Evolutionary conservation across 2,888 invertebrate species (phyloP), one percentile per base, ranked within the genome.

Genomic region (Acanthopleura granulata): DNA sequence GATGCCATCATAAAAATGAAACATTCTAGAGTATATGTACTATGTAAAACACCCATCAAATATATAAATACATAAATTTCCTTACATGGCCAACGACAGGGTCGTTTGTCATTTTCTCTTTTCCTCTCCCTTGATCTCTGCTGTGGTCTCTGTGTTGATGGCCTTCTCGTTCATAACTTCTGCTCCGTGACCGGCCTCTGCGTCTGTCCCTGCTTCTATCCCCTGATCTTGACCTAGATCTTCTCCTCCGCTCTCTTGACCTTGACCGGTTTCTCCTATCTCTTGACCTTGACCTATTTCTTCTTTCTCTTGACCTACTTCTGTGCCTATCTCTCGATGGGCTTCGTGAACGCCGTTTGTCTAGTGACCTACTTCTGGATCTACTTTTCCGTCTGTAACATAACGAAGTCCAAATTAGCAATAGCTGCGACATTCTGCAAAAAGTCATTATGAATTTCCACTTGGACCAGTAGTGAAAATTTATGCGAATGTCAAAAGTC

Each of bases 41-140:
- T n/a, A n/a, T n/a, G n/a, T n/a, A n/a, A n/a, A n/a, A n/a, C n/a
- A n/a, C n/a, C n/a, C n/a, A n/a, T n/a, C n/a, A n/a, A n/a, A n/a
- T n/a, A n/a, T n/a, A n/a, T n/a, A n/a, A n/a, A n/a, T n/a, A n/a
- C n/a, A n/a, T n/a, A n/a, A n/a, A 9, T 40, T 40, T 9, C 9
- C 80, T 49, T 84, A 91, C 91, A 84, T 90, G 86, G 62, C 92
- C 92, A 49, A 92, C 90, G 83, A 87, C 91, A 49, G 66, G 66
- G 25, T 66, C 66, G 16, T 22, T 66, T 6, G 66, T 27, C 16
- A 66, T 3, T 14, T 66, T 66, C 29, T 66, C 66, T 6, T 15
- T 22, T 22, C 22, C 29, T 22, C 29, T 27, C 25, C 4, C 29
- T 27, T 27, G 15, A 16, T 25, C 29, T 1, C 25, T 1, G 16